Evolutionary conservation across 2,113 vertebrate species (phyloP), one percentile per base, ranked within the genome.

Genomic region (Ardeotis arabs): DNA sequence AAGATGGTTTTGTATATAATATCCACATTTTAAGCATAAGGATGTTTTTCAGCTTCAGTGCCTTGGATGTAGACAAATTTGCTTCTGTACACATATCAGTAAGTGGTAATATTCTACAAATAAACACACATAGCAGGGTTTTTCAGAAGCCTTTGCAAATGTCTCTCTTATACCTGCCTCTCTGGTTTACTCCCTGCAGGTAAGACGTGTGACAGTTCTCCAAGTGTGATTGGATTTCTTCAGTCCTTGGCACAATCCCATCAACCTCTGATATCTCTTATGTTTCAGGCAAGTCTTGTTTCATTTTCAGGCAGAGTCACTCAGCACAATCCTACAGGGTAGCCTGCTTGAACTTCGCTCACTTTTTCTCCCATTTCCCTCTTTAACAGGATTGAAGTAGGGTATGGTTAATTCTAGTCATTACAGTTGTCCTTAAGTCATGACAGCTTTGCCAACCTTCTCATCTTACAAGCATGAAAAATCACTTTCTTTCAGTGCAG

Each of bases 111-210:
- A 56, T 41, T 75, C 83, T 84, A 63, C 1, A 1, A 90, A 89
- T 68, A 35, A 95, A 27, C 23, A 52, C 35, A 78, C 64, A 22
- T 24, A 87, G 76, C 28, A 70, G 33, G 24, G 33, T 70, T 90
- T 93, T 91, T 83, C 64, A 81, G 80, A 95, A 95, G 68, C 10
- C 35, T 83, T 73, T 84, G 76, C 60, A 86, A 60, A 90, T 75
- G 60, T 68, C 44, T 90, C 59, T 76, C 72, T 95, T 95, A 12
- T 29, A 39, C 73, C 62, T 95, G 56, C 29, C 59, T 91, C 33
- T 74, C 84, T 79, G 87, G 91, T 95, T 91, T 82, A 73, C 55
- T 95, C 77, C 84, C 84, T 63, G 62, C 89, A 95, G 94, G 95
- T 95, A 87, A 90, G 82, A 84, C 62, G 66, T 68, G 85, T 87